Percentiles rank a stretch among this genome's conserved stretches.
These are phyloP conservation scores for Drosophila albomicans DNA, from an alignment of 1,140 invertebrate genomes.

Conservation along the genomic window DNA sequence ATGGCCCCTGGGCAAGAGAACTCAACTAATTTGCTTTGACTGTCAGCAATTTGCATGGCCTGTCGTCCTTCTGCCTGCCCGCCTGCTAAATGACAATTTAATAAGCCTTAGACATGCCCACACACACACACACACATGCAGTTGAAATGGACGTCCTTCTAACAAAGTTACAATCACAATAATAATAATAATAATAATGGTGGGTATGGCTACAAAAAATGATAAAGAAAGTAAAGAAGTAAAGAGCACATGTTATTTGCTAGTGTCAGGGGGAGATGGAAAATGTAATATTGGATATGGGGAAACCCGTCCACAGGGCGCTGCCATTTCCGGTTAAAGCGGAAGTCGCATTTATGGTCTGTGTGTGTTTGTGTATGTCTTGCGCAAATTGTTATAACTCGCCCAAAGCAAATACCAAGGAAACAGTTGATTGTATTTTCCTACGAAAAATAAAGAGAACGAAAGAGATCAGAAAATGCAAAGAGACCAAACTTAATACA, in stretches of 20 bases:
- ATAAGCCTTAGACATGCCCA: conserved; percentile 50
- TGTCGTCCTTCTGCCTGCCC: conserved; percentile 17
- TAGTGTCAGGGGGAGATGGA: neutral
- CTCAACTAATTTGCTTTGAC: conserved; percentile 58
- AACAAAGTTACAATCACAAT: conserved; percentile 61
- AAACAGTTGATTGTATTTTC: conserved; percentile 62
- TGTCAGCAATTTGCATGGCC: conserved; percentile 55
- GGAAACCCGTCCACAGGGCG: conserved; percentile 23
- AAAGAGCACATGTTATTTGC: neutral
- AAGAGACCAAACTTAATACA: neutral
- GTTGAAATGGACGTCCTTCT: conserved; percentile 18
- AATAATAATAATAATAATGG: conserved; percentile 63
- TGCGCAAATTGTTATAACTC: conserved; percentile 62
- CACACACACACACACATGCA: neutral
- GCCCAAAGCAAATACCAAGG: conserved; percentile 51
- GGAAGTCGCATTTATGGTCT: conserved; percentile 60
- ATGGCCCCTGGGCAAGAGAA: conserved; percentile 27
- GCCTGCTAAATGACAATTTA: conserved; percentile 57
- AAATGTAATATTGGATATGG: neutral
- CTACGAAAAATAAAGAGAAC: conserved; percentile 3
- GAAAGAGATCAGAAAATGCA: neutral
- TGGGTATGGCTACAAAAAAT: conserved; percentile 17
- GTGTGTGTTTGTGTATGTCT: conserved; percentile 26
- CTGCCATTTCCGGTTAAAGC: conserved; percentile 57
- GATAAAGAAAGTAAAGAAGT: neutral